phyloP scores from a whole-genome alignment of 2,113 vertebrate species.

The Leucosticte australis region DNA sequence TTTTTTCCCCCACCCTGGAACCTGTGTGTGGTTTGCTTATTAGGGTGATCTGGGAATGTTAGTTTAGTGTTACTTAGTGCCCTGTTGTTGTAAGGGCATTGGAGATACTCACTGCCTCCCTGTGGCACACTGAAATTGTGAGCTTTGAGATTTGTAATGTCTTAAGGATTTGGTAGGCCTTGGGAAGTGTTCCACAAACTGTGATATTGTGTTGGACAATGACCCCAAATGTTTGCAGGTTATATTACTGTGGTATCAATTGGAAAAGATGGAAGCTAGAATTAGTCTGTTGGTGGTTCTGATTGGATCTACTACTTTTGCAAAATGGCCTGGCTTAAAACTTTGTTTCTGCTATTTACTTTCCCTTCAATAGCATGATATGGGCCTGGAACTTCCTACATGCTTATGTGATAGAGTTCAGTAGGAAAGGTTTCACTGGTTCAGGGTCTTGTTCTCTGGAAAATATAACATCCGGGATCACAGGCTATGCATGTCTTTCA shows the following conservation, averaged over 20 bases:
- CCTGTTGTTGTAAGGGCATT: neutral
- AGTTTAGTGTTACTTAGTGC: neutral
- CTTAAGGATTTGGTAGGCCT: neutral
- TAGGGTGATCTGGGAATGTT: neutral
- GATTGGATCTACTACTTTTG: neutral
- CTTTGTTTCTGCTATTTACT: neutral
- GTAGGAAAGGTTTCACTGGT: neutral
- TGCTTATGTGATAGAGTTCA: neutral
- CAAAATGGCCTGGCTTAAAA: neutral
- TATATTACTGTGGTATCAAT: rapidly evolving
- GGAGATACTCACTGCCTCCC: neutral
- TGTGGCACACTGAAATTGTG: neutral
- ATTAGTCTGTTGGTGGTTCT: neutral
- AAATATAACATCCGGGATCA: neutral
- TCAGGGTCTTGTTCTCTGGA: neutral
- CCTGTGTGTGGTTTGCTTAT: neutral
- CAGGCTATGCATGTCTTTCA: neutral
- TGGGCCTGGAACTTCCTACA: neutral
- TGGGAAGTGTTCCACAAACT: neutral
- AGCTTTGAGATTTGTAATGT: neutral
- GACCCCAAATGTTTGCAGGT: neutral
- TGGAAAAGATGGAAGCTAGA: neutral
- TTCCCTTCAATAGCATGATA: neutral
- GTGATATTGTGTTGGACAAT: neutral
- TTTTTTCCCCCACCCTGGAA: neutral